Base-by-base conservation (phyloP, 2,797 vertebrate genomes). In the Sylvilagus floridanus region DNA sequence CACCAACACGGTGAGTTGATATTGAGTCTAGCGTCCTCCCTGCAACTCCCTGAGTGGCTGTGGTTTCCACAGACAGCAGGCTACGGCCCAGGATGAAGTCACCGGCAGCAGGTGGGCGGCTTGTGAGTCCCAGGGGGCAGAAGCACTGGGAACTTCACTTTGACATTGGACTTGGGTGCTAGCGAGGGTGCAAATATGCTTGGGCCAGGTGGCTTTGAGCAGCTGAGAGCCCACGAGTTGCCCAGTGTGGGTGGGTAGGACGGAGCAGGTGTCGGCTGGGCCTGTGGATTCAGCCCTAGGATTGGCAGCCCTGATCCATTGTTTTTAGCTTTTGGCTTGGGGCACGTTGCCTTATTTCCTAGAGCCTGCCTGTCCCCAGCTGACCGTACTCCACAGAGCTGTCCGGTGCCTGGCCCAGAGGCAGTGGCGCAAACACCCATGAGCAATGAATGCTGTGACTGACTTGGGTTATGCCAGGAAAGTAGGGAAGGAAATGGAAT, bases 11-110 rank as follows among this genome's bases (percentile, higher is more conserved):
- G 60, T 88, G 95, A 94, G 90, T 89, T 2, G 78, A 37, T 94
- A 84, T n/a, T 86, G 93, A 92, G 95, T 95, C 95, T 97, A 81
- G 92, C 63, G 0, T 96, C 92, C 86, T 88, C 78, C 35, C 42
- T 12, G 37, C 0, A 1, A 26, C 75, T 93, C 87, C 75, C 32
- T 13, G 30, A 57, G 62, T 75, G 72, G 22, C 65, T 96, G 88
- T 50, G 62, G 93, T 90, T 97, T 97, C 90, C 83, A 57, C 54
- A 57, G 92, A 87, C 52, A 83, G 77, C 47, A 92, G 95, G 90
- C 77, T 0, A 21, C 14, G 30, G 77, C 90, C 69, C 7, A 57
- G 68, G 78, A 75, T 94, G 90, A 95, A 37, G 95, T 96, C 92
- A 92, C 90, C 16, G 21, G 42, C 35, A 62, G 69, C 24, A 66